Percentiles rank a stretch among this genome's conserved stretches.
phyloP scores from a whole-genome alignment of 2,888 invertebrate species.

The Baccha elongata region DNA sequence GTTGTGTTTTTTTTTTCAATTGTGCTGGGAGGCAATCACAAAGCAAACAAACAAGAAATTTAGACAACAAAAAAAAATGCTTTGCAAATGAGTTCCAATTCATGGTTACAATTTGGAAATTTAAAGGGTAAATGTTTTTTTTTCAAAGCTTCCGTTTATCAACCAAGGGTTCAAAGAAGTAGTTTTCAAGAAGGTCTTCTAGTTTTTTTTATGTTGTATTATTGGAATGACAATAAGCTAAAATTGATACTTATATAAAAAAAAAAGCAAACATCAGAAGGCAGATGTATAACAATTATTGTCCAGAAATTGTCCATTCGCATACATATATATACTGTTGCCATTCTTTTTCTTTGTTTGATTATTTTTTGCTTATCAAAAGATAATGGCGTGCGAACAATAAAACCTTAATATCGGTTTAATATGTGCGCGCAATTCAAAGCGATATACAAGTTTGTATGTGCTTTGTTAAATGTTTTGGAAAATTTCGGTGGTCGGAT shows the following conservation, averaged over 20 bases:
- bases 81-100: slow-evolving; percentile 43
- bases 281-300: slow-evolving; percentile 65
- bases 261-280: slow-evolving; percentile 15
- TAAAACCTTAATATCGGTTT: slow-evolving; percentile 59
- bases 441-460: slow-evolving; percentile 56
- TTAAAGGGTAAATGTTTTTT: slow-evolving; percentile 22
- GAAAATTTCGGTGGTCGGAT: slow-evolving; percentile 46
- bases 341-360: slow-evolving; percentile 39
- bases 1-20: not conserved
- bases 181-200: slow-evolving; percentile 8
- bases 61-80: slow-evolving; percentile 23
- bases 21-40: slow-evolving; percentile 42
- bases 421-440: slow-evolving; percentile 28
- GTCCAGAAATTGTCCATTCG: slow-evolving; percentile 41
- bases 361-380: slow-evolving; percentile 26
- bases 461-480: slow-evolving; percentile 58
- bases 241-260: not conserved
- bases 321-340: slow-evolving; percentile 24
- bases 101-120: not conserved
- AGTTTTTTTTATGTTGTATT: not conserved
- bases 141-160: slow-evolving; percentile 8
- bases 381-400: slow-evolving; percentile 67
- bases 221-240: slow-evolving; percentile 1
- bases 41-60: slow-evolving; percentile 47
- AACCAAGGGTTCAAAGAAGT: slow-evolving; percentile 1